These are phyloP conservation scores for Axinella damicornis DNA, from an alignment of 37 sponge, comb jelly and placozoan species.

Conservation along the genomic window DNA sequence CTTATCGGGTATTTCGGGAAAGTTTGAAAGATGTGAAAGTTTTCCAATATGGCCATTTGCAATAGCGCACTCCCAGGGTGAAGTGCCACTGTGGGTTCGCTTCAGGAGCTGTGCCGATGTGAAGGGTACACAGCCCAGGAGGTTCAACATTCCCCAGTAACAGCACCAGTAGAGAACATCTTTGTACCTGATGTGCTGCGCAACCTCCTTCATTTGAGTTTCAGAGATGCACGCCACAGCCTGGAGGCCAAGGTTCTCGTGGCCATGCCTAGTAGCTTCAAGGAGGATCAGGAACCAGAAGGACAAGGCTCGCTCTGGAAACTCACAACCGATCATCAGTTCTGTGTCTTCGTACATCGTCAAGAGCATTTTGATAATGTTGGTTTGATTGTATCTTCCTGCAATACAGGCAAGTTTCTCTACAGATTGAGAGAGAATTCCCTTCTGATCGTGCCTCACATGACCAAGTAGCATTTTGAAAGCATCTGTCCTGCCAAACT, in stretches of 20 bases:
- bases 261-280: slow-evolving; percentile 18
- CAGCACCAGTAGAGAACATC: slow-evolving; percentile 58
- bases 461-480: slow-evolving; percentile 11
- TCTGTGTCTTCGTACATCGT: background rate
- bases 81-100: background rate
- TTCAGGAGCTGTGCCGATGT: background rate
- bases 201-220: background rate
- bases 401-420: background rate
- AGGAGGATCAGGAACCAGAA: slow-evolving; percentile 39
- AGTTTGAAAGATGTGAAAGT: background rate
- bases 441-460: too few species aligned
- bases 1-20: background rate
- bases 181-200: background rate
- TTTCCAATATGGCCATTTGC: slow-evolving; percentile 47
- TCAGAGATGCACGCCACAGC: slow-evolving; percentile 13
- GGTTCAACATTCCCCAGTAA: slow-evolving; percentile 73
- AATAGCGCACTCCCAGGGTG: slow-evolving; percentile 43
- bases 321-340: background rate
- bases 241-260: slow-evolving; percentile 19
- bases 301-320: background rate
- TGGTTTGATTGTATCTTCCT: background rate
- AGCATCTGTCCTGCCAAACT: background rate
- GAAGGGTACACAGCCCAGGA: slow-evolving; percentile 44
- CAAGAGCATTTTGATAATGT: slow-evolving; percentile 5
- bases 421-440: too few species aligned